Evolutionary conservation across 2,797 vertebrate genomes (phyloP), one percentile per base, ranked within the genome.

Genomic region (Manis javanica): DNA sequence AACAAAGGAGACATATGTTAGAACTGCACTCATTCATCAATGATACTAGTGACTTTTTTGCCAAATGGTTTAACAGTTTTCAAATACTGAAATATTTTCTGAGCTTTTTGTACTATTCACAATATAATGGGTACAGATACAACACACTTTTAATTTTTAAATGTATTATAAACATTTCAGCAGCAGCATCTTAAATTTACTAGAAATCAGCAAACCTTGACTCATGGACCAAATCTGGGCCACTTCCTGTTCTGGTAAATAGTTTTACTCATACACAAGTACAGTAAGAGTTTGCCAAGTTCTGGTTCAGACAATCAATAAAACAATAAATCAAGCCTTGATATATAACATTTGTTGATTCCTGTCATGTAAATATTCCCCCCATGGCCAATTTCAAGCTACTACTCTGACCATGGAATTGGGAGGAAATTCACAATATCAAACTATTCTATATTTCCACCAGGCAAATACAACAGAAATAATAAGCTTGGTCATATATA

Each of bases 71-170:
- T 55, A 77, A 78, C 12, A 59, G 26, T 69, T 91, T 96, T 71
- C 14, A 85, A 66, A 83, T 66, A 71, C 0, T 71, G 10, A 13
- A 72, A 72, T 66, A 31, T 34, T 93, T 87, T 34, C 31, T 64
- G 1, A 87, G 4, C 34, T n/a, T 79, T 49, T 46, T 69, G 18
- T 72, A 18, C 29, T 64, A 39, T 63, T 96, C 18, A 77, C 63
- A 87, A 55, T n/a, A 19, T 34, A 77, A 81, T 34, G 37, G 49
- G 39, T 74, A 61, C 37, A 90, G 13, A 49, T 12, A 51, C 2
- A 93, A 81, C 11, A 82, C 2, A 87, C 5, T 95, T 87, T 34
- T 71, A 86, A 64, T 31, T 87, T 63, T 55, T 57, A 69, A 95
- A 77, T 31, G 4, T 1, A 57, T 86, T 59, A 34, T 34, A 39